Percentiles rank a stretch among this genome's conserved stretches.
phyloP scores from a whole-genome alignment of 2,113 vertebrate species.

The Aegypius monachus region DNA sequence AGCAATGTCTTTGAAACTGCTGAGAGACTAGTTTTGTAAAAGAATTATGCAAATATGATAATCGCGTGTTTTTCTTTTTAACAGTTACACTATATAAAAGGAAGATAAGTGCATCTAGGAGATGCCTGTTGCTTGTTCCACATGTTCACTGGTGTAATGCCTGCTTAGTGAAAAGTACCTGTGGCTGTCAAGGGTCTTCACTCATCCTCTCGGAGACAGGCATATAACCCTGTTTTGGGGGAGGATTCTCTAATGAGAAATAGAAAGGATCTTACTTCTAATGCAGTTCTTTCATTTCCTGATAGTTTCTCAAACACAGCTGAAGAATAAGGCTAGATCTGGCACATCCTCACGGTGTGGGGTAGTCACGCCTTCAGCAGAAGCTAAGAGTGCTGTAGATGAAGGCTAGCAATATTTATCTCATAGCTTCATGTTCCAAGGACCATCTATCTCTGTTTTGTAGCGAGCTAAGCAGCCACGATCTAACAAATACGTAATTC shows the following conservation, averaged over 20 bases:
- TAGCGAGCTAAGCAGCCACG: not conserved
- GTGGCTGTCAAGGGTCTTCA: not conserved
- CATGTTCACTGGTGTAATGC: not conserved
- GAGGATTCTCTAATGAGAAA: not conserved
- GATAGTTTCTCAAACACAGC: not conserved
- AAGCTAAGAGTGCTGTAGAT: not conserved
- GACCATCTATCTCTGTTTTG: not conserved
- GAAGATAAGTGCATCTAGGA: not conserved
- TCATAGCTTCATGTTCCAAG: not conserved
- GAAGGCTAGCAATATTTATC: not conserved
- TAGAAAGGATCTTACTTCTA: not conserved
- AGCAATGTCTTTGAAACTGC: not conserved
- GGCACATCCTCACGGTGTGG: not conserved
- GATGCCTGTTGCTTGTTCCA: not conserved
- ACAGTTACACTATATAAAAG: not conserved
- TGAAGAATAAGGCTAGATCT: not conserved
- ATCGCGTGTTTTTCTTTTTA: not conserved
- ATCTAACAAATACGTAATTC: not conserved
- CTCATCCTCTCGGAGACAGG: not conserved
- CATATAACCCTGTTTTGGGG: not conserved
- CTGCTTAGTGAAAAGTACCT: not conserved
- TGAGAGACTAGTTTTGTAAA: not conserved
- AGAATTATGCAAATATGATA: not conserved
- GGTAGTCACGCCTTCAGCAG: not conserved
- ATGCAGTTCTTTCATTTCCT: not conserved